Evolutionary conservation across 2,113 vertebrate genomes (phyloP).

Genomic region (Pelobates fuscus): DNA sequence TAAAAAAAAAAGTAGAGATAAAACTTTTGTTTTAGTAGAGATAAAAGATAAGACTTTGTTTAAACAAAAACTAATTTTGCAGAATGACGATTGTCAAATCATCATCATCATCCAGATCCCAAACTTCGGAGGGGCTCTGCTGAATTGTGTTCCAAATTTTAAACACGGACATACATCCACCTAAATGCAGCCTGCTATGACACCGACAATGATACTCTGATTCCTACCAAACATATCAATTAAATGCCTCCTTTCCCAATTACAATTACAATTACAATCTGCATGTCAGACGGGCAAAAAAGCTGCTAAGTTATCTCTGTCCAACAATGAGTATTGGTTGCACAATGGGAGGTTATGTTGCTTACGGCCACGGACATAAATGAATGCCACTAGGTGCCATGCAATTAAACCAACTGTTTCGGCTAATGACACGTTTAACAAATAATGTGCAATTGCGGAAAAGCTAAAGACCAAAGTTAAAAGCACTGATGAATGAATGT

Average conservation of each 20-base stretch:
- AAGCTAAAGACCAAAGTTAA: constrained; percentile 6
- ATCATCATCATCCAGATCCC: no score
- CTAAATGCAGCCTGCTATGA: no score
- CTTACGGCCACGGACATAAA: constrained; percentile 17
- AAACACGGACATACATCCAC: no score
- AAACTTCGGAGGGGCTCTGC: no score
- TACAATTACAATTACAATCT: constrained; percentile 2
- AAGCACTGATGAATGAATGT: constrained; percentile 1
- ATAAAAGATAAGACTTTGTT: no score
- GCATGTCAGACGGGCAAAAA: not conserved
- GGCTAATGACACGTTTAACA: constrained; percentile 7
- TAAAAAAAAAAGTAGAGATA: no score
- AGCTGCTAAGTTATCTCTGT: not conserved
- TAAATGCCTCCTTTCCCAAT: not conserved
- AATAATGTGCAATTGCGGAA: not conserved
- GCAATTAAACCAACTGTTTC: constrained; percentile 14
- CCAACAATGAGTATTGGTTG: not conserved
- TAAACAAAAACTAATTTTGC: no score
- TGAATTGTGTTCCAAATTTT: no score
- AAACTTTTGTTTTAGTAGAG: no score
- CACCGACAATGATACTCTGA: no score
- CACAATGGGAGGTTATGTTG: not conserved
- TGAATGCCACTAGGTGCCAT: constrained; percentile 13
- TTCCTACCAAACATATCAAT: no score
- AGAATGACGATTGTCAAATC: no score